Conservation (phyloP, 2,797 vertebrate genomes). For the Malurus leucopterus region DNA sequence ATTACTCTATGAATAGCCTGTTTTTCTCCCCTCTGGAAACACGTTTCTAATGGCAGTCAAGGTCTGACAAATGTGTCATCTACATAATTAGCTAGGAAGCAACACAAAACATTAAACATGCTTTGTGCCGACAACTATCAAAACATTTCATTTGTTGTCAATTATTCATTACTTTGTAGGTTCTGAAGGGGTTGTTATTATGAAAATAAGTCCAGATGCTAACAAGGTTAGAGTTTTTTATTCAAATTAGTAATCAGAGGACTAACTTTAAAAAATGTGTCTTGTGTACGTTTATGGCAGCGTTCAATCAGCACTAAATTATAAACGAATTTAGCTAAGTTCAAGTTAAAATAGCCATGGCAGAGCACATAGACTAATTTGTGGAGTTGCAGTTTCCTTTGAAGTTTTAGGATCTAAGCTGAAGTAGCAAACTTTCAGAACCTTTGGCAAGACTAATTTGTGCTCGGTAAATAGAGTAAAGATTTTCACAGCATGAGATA, state of each 20-base stretch:
- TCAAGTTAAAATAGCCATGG: conserved; percentile 63
- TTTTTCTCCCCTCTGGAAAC: conserved; percentile 87
- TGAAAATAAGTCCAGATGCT: conserved; percentile 95
- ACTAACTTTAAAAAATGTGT: conserved; percentile 79
- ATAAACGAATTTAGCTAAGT: conserved; percentile 74
- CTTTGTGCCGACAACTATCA: conserved; percentile 91
- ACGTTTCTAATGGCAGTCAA: conserved; percentile 86
- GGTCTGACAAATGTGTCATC: conserved; percentile 91
- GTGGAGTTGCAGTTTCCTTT: conserved; percentile 54
- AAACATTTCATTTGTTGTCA: conserved; percentile 99
- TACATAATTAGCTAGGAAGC: conserved; percentile 94
- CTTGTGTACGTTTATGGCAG: conserved; percentile 67
- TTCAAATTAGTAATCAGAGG: conserved; percentile 86
- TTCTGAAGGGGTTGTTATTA: conserved; percentile 97
- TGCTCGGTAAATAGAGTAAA: conserved; percentile 73
- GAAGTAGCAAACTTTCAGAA: conserved; percentile 64
- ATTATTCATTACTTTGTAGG: conserved; percentile 98
- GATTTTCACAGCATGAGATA: conserved; percentile 65
- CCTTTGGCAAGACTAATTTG: conserved; percentile 70
- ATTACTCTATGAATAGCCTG: conserved; percentile 87
- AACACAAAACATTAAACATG: conserved; percentile 96
- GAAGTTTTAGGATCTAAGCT: conserved; percentile 60
- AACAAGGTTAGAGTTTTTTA: conserved; percentile 94
- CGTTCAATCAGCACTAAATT: conserved; percentile 76
- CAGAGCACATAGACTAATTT: conserved; percentile 42